Conservation (phyloP, 2,797 vertebrate species). For the Echeneis naucrates region DNA sequence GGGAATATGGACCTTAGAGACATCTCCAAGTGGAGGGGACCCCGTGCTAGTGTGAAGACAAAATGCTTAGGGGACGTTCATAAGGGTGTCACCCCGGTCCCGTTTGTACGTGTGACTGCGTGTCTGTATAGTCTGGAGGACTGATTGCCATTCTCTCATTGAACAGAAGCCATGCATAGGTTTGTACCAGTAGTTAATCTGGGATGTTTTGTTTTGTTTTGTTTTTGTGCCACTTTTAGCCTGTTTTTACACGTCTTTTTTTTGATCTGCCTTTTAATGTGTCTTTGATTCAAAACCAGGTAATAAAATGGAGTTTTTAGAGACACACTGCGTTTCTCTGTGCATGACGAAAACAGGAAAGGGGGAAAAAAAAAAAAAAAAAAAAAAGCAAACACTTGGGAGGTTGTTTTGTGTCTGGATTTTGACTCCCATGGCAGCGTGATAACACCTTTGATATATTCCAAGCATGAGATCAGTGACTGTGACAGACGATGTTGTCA, state of each 20-base stretch:
- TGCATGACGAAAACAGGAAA: conserved; percentile 46
- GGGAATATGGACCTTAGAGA: conserved; percentile 70
- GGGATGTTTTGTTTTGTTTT: conserved; percentile 35
- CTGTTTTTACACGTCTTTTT: conserved; percentile 67
- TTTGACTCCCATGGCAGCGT: conserved; percentile 46
- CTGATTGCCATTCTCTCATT: conserved; percentile 58
- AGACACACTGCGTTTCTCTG: conserved; percentile 50
- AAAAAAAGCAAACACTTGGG: conserved; percentile 40
- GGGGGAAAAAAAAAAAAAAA: too few species aligned
- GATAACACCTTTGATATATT: conserved; percentile 69
- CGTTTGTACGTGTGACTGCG: conserved; percentile 36
- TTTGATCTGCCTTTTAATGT: conserved; percentile 60
- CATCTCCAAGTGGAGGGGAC: conserved; percentile 44
- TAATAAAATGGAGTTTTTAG: conserved; percentile 81
- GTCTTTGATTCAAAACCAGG: conserved; percentile 69
- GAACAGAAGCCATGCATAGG: conserved; percentile 75
- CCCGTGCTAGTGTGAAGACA: conserved; percentile 44
- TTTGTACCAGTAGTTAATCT: conserved; percentile 70
- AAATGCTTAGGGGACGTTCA: conserved; percentile 52
- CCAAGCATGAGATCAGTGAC: conserved; percentile 60
- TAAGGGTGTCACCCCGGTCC: conserved; percentile 35
- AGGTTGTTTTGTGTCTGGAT: conserved; percentile 49
- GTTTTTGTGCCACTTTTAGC: conserved; percentile 65
- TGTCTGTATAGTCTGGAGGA: conserved; percentile 56
- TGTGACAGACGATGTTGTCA: conserved; percentile 72